A percentile compares a stretch with the other conserved stretches of the same genome.
Evolutionary conservation across 2,797 vertebrate genomes (phyloP).

Genomic region (Catharus ustulatus): DNA sequence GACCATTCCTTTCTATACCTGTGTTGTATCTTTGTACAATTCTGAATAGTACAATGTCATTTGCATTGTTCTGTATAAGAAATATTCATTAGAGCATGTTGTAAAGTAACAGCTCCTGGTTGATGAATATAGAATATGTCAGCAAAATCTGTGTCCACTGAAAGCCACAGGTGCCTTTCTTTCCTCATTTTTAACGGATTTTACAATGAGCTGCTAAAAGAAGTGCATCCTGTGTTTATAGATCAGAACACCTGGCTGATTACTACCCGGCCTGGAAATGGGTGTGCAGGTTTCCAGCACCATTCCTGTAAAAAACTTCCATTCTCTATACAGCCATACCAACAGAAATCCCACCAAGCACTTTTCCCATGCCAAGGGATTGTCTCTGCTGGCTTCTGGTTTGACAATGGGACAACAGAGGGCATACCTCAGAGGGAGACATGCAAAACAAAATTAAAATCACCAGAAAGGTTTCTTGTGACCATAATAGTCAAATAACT

Average conservation of each 20-base stretch:
- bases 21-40: not conserved
- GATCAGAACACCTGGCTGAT: not conserved
- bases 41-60: not conserved
- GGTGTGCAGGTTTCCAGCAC: not conserved
- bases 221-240: not conserved
- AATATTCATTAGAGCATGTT: not conserved
- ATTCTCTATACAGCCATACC: not conserved
- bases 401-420: fast-evolving
- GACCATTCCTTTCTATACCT: not conserved
- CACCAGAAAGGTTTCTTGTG: not conserved
- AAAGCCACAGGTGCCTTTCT: not conserved
- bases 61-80: not conserved
- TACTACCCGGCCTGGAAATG: not conserved
- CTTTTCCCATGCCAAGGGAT: not conserved
- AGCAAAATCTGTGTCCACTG: not conserved
- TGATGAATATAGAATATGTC: fast-evolving
- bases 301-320: not conserved
- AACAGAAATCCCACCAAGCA: not conserved
- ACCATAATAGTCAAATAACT: not conserved
- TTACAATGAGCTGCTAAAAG: not conserved
- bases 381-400: not conserved
- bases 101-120: not conserved
- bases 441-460: not conserved
- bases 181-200: not conserved
- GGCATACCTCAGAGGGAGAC: not conserved